Percentiles rank a stretch among this genome's conserved stretches.
Evolutionary conservation across 2,888 invertebrate genomes (phyloP).

Genomic region (Trachelus troglodyta): DNA sequence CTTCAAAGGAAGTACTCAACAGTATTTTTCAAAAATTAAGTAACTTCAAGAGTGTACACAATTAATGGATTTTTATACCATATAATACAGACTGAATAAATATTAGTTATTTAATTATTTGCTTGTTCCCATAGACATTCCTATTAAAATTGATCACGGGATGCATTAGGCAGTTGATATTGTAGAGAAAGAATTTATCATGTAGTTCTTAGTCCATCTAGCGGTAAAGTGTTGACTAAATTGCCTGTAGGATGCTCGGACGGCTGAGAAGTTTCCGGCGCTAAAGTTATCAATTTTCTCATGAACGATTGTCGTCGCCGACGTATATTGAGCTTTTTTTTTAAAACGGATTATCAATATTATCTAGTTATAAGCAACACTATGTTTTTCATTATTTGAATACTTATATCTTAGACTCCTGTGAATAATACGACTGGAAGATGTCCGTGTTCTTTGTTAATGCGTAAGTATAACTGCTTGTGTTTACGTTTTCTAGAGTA

Average conservation of each 20-base stretch:
- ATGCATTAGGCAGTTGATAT: neutral
- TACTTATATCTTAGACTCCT: neutral
- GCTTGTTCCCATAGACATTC: neutral
- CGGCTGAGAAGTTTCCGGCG: neutral
- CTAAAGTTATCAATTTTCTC: neutral
- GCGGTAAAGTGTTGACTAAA: neutral
- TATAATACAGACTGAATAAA: neutral
- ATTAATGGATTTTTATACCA: slow-evolving; percentile 30
- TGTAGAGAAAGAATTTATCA: neutral
- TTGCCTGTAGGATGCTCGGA: neutral
- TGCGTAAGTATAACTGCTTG: slow-evolving; percentile 72
- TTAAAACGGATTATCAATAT: neutral
- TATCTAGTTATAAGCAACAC: slow-evolving; percentile 1
- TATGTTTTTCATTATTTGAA: slow-evolving; percentile 25
- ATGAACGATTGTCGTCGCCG: neutral
- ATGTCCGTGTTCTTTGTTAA: slow-evolving; percentile 81
- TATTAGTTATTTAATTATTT: neutral
- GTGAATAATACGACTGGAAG: slow-evolving; percentile 57
- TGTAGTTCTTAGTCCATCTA: neutral
- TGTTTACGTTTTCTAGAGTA: slow-evolving; percentile 52
- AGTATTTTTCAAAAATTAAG: slow-evolving; percentile 69
- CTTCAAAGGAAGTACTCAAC: slow-evolving; percentile 79
- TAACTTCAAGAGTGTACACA: slow-evolving; percentile 56
- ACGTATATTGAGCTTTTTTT: neutral
- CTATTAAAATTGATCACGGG: neutral